phyloP scores from a whole-genome alignment of 2,888 invertebrate species.

The Nymphalis c-album region DNA sequence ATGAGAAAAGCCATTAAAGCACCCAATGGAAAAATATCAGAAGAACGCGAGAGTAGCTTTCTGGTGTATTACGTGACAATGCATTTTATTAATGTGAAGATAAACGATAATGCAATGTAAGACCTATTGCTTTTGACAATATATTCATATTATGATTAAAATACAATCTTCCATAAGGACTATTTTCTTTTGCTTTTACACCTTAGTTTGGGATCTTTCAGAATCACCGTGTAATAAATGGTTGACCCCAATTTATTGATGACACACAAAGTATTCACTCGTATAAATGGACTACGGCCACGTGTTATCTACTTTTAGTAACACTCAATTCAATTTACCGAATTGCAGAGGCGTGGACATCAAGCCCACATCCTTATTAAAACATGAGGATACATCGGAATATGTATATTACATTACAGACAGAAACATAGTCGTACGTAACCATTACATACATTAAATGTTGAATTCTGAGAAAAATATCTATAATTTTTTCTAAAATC shows the following conservation, averaged over 20 bases:
- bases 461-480: too few species aligned
- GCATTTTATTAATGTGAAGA: neutral
- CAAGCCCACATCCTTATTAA: conserved; percentile 26
- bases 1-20: conserved; percentile 5
- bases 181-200: neutral
- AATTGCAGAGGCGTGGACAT: conserved; percentile 22
- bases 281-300: conserved; percentile 8
- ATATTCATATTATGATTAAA: neutral
- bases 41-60: neutral
- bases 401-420: too few species aligned
- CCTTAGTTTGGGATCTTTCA: neutral
- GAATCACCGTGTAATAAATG: neutral
- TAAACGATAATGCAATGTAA: neutral
- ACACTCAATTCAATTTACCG: conserved; percentile 21
- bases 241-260: neutral
- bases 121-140: neutral
- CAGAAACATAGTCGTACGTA: too few species aligned
- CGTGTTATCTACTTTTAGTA: conserved; percentile 23
- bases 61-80: conserved; percentile 3
- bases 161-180: neutral
- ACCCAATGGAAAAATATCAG: neutral
- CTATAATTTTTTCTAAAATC: too few species aligned
- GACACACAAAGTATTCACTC: conserved; percentile 11
- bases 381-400: conserved; percentile 11
- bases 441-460: too few species aligned